Conservation (phyloP, 2,797 vertebrate genomes). For the Chloroceryle inda region DNA sequence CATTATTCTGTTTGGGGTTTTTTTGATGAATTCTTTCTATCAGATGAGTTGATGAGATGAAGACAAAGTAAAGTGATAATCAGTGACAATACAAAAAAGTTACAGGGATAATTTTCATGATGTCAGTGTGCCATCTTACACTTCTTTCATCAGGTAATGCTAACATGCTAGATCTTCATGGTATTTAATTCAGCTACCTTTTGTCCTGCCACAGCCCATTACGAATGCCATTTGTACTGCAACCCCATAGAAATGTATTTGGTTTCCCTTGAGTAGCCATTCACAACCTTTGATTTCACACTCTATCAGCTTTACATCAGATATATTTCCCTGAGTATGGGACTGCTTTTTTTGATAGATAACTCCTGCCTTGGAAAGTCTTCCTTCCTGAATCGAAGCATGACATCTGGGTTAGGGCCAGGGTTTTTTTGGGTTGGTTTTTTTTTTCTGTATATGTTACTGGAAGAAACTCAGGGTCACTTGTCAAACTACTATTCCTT, state of each 20-base stretch:
- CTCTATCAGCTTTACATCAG: constrained; percentile 70
- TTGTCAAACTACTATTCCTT: constrained; percentile 23
- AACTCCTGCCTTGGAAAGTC: constrained; percentile 66
- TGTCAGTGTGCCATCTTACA: background rate
- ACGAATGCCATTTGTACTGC: constrained; percentile 57
- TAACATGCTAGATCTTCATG: background rate
- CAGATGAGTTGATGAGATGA: background rate
- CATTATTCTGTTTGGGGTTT: background rate
- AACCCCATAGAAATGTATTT: constrained; percentile 57
- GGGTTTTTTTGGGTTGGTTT: background rate
- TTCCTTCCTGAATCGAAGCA: constrained; percentile 58
- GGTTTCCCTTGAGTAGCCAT: constrained; percentile 65
- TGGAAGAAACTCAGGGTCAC: constrained; percentile 56
- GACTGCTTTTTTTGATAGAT: constrained; percentile 73
- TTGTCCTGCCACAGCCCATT: constrained; percentile 65
- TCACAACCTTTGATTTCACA: constrained; percentile 76
- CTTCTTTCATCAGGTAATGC: background rate
- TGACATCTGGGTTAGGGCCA: constrained; percentile 42
- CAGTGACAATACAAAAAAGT: background rate
- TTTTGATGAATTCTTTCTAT: background rate
- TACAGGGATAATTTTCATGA: background rate
- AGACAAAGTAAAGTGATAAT: constrained; percentile 21
- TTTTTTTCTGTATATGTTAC: background rate
- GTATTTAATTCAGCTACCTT: constrained; percentile 44
- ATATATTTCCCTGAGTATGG: constrained; percentile 68